Base-by-base conservation (phyloP, 2,113 vertebrate genomes). In the Spheniscus mendiculus region DNA sequence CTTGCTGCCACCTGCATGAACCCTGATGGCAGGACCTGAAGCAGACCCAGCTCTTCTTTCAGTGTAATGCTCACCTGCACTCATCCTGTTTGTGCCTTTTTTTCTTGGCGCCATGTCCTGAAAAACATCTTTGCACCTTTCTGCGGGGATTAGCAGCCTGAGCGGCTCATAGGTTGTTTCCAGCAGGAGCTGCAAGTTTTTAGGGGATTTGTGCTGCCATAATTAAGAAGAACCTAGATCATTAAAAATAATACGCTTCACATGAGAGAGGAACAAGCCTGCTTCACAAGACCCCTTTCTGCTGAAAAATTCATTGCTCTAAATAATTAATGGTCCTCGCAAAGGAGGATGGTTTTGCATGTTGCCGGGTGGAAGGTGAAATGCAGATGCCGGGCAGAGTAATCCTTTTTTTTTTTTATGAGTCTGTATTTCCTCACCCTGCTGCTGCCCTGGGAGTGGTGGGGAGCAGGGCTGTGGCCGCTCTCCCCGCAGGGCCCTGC, bases 221-320 rank as follows among this genome's bases (percentile, higher is more conserved):
- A 96, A 92, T 93, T 84, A 96, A 93, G 72, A 74, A 49, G 59
- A 93, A 90, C 83, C 76, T 52, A 59, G 76, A 82, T 92, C 96
- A 93, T 97, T 96, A 96, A 95, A 97, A 94, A 92, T 66, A 97
- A 95, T 81, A 45, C 59, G 42, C 59, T 86, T 95, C 72, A 83
- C 69, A 89, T 4, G 1, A 77, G 90, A 92, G 82, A 90, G 79
- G 83, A 92, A 26, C 58, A 53, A 88, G 59, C 30, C 72, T 94
- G 83, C 92, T 96, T 94, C 85, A 66, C 76, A 74, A 93, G 90
- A 90, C 90, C 94, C 86, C 76, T 71, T 93, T 92, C 96, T 93
- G 92, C 96, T 91, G 83, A 97, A 97, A 97, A 95, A 96, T 96
- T 97, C 86, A 97, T 97, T 1, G 3, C 88, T 89, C 4, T 97